phyloP scores from a whole-genome alignment of 2,888 invertebrate species.

The Sesamia inferens region DNA sequence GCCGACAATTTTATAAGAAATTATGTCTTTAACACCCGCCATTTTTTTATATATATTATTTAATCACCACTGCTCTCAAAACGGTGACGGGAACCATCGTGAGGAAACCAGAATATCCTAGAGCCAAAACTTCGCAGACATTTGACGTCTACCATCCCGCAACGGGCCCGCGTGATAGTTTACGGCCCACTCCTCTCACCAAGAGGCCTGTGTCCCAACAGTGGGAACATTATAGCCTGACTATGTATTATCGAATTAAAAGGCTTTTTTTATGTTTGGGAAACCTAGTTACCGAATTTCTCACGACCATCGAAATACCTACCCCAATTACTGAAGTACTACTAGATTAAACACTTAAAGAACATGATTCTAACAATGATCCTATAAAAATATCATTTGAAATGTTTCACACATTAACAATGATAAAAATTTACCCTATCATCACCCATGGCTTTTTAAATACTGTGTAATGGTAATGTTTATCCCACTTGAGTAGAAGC shows the following conservation, averaged over 20 bases:
- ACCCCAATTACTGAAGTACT: conserved; percentile 19
- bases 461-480: conserved; percentile 73
- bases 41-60: too few relatives aligned
- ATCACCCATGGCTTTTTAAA: conserved; percentile 70
- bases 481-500: conserved; percentile 82
- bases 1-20: too few relatives aligned
- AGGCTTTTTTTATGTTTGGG: not conserved
- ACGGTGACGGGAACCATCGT: too few relatives aligned
- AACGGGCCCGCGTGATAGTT: too few relatives aligned
- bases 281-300: conserved; percentile 6
- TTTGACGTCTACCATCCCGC: too few relatives aligned
- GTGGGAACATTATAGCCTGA: too few relatives aligned
- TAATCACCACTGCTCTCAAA: too few relatives aligned
- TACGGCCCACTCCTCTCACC: too few relatives aligned
- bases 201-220: too few relatives aligned
- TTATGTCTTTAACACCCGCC: too few relatives aligned
- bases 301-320: conserved; percentile 26
- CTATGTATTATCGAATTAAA: not conserved
- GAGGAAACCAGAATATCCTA: too few relatives aligned
- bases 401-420: conserved; percentile 56
- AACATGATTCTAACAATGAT: conserved; percentile 31
- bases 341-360: conserved; percentile 37
- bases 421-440: conserved; percentile 58
- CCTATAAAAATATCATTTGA: conserved; percentile 42
- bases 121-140: too few relatives aligned